Evolutionary conservation across 1,140 invertebrate species (phyloP).

Genomic region (Drosophila varians): DNA sequence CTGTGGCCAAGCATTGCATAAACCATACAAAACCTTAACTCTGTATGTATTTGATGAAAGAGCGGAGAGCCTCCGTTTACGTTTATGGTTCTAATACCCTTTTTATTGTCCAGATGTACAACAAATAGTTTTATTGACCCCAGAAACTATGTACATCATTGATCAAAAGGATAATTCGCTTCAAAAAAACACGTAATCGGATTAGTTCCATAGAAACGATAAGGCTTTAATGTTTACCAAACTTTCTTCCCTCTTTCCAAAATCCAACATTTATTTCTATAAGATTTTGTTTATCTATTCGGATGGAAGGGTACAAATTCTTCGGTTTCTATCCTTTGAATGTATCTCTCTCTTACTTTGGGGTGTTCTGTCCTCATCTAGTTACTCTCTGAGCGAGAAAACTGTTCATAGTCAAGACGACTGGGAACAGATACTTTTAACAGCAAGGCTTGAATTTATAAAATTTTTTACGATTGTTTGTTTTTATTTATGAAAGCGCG

Average conservation of each 20-base stretch:
- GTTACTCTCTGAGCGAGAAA: conserved; percentile 4
- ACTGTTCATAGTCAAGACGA: conserved; percentile 8
- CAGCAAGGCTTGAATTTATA: conserved; percentile 25
- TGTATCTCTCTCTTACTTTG: conserved; percentile 32
- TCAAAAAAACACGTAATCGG: not conserved
- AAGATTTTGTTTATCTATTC: not conserved
- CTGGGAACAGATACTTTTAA: conserved; percentile 49
- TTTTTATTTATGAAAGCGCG: not conserved
- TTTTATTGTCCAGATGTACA: not conserved
- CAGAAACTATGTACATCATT: not conserved
- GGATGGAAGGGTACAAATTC: not conserved
- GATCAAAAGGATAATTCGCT: not conserved
- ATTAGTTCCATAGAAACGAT: not conserved
- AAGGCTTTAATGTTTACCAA: not conserved
- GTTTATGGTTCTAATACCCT: not conserved
- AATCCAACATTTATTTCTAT: not conserved
- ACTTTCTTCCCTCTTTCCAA: not conserved
- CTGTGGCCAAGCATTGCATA: conserved; percentile 60
- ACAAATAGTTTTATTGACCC: not conserved
- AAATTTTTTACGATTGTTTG: not conserved
- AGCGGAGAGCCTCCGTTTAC: not conserved
- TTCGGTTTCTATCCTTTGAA: conserved; percentile 33
- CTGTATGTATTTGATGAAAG: not conserved
- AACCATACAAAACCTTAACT: conserved; percentile 16
- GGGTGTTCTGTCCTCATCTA: conserved; percentile 13